These are phyloP conservation scores for Torymus auratus DNA, from an alignment of 2,888 invertebrate species.

Conservation along the genomic window DNA sequence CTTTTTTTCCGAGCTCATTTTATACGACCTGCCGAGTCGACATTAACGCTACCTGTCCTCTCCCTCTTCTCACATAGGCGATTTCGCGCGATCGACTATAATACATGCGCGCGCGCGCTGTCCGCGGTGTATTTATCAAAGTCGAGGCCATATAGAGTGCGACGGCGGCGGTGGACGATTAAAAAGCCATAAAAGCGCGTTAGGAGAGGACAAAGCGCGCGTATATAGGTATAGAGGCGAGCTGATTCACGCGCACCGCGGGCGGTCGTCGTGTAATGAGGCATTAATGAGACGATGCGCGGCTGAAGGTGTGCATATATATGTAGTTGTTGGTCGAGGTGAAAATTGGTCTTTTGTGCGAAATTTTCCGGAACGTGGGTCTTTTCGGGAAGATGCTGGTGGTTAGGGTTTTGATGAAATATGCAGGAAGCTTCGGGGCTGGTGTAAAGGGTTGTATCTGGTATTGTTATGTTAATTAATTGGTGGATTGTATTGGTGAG, in stretches of 20 bases:
- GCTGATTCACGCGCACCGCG: conserved; percentile 15
- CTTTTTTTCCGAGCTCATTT: conserved; percentile 68
- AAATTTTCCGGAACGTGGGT: too few species aligned
- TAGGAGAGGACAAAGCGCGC: neutral
- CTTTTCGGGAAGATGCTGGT: too few species aligned
- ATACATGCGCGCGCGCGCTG: neutral
- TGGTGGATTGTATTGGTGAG: too few species aligned
- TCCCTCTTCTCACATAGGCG: conserved; percentile 41
- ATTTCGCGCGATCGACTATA: conserved; percentile 28
- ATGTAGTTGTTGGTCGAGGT: too few species aligned
- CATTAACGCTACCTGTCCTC: conserved; percentile 68
- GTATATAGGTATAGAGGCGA: too few species aligned
- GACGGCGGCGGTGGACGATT: neutral
- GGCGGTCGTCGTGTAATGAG: conserved; percentile 43
- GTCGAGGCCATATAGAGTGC: conserved; percentile 15
- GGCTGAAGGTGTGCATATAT: too few species aligned
- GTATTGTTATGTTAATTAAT: too few species aligned
- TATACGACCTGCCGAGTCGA: conserved; percentile 70
- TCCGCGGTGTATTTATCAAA: conserved; percentile 48
- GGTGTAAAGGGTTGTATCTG: too few species aligned
- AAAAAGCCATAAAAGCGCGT: conserved; percentile 37
- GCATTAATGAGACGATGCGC: conserved; percentile 32
- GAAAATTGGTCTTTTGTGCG: too few species aligned
- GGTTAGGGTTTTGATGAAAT: too few species aligned
- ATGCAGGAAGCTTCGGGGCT: too few species aligned